A percentile compares a stretch with the other conserved stretches of the same genome.
Conservation (phyloP, 2,888 invertebrate species). For the Cheilosia variabilis region DNA sequence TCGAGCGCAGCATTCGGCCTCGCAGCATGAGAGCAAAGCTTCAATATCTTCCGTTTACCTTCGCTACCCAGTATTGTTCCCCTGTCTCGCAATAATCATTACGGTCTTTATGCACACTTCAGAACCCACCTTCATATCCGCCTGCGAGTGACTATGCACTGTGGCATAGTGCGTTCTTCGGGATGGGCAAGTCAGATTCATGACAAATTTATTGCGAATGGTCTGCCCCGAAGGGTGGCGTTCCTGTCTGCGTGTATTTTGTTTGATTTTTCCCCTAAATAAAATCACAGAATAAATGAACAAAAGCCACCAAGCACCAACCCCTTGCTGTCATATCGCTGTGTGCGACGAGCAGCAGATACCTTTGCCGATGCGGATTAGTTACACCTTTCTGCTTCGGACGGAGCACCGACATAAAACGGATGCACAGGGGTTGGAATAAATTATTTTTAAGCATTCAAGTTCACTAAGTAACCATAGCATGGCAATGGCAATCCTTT, state of each 20-base stretch:
- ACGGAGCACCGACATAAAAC: conserved; percentile 39
- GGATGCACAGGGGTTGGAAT: conserved; percentile 62
- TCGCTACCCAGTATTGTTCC: conserved; percentile 31
- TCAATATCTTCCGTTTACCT: conserved; percentile 67
- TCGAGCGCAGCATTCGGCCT: conserved; percentile 37
- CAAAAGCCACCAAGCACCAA: conserved; percentile 39
- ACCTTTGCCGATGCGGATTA: conserved; percentile 66
- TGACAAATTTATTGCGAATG: conserved; percentile 72
- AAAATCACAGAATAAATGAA: conserved; percentile 49
- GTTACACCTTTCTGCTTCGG: conserved; percentile 73
- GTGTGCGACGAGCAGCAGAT: conserved; percentile 49
- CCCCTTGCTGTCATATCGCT: conserved; percentile 20
- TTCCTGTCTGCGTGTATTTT: conserved; percentile 14
- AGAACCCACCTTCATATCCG: conserved; percentile 57
- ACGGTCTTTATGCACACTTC: conserved; percentile 61
- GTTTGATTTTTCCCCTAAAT: conserved; percentile 62
- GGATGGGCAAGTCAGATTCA: conserved; percentile 70
- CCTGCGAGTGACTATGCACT: background rate
- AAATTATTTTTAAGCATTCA: conserved; percentile 49
- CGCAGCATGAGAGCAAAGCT: conserved; percentile 53
- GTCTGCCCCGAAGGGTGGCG: conserved; percentile 57
- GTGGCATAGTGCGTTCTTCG: conserved; percentile 13
- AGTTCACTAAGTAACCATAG: conserved; percentile 40
- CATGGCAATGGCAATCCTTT: conserved; percentile 21
- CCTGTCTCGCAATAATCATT: conserved; percentile 57